These are phyloP conservation scores for Calyptomena viridis DNA, from an alignment of 2,113 vertebrate species.

Conservation along the genomic window DNA sequence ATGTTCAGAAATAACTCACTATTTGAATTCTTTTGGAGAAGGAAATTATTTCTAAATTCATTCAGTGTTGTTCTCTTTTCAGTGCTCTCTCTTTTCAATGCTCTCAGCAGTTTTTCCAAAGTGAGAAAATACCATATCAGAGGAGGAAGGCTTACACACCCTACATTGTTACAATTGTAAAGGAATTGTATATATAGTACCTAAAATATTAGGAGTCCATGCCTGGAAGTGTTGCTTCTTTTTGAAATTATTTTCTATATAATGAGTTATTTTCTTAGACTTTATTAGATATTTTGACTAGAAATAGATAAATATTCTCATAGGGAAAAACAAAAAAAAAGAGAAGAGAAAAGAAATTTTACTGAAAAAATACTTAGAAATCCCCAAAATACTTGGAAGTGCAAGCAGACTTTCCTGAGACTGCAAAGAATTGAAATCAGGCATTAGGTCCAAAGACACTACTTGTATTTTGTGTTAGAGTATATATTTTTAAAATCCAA, in stretches of 20 bases:
- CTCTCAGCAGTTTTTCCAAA: neutral
- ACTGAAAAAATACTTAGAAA: neutral
- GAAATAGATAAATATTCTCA: neutral
- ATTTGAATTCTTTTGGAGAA: neutral
- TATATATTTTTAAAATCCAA: neutral
- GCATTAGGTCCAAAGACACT: neutral
- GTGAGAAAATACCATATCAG: neutral
- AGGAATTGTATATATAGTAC: neutral
- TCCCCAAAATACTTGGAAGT: neutral
- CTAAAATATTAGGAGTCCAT: neutral
- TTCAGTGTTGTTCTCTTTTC: neutral
- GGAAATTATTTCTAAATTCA: neutral
- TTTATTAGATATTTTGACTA: neutral
- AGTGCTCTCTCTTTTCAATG: fast-evolving
- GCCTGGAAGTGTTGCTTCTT: neutral
- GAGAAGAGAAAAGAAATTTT: neutral
- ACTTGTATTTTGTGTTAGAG: neutral
- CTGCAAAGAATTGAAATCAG: neutral
- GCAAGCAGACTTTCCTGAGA: neutral
- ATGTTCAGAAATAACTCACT: too few relatives aligned
- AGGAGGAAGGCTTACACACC: neutral
- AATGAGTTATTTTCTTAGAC: neutral
- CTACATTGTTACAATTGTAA: neutral
- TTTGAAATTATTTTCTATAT: neutral
- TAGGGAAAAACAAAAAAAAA: neutral